A percentile compares a stretch with the other conserved stretches of the same genome.
Evolutionary conservation across 2,797 vertebrate genomes (phyloP).

Genomic region (Lepus townsendii): DNA sequence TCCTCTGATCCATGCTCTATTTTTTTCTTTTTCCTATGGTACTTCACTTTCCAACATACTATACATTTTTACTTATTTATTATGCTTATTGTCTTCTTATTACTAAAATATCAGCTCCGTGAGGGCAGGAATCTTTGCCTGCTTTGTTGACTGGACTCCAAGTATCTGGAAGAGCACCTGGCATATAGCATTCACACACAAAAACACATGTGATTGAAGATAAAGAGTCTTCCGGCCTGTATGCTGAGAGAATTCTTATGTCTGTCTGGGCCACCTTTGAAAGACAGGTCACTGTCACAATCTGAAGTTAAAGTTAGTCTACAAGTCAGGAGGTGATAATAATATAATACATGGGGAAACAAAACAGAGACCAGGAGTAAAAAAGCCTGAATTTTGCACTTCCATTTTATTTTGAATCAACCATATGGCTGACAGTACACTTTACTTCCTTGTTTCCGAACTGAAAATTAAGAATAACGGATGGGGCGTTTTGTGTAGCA

Average conservation of each 20-base stretch:
- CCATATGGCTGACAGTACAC: neutral
- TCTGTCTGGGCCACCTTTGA: neutral
- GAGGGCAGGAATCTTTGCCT: slow-evolving; percentile 8
- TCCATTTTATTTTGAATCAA: slow-evolving; percentile 36
- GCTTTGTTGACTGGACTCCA: slow-evolving; percentile 19
- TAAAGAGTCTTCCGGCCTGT: slow-evolving; percentile 11
- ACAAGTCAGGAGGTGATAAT: slow-evolving; percentile 2
- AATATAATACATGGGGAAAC: neutral
- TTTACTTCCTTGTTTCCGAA: slow-evolving; percentile 22
- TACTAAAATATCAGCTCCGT: neutral
- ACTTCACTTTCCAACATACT: neutral
- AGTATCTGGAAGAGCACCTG: neutral
- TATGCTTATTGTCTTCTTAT: slow-evolving; percentile 19
- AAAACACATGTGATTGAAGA: neutral
- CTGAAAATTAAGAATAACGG: slow-evolving; percentile 13
- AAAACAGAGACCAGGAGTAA: neutral
- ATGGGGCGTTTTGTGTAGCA: no score
- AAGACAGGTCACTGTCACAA: neutral
- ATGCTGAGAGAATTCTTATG: neutral
- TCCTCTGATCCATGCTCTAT: neutral
- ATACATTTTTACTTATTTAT: neutral
- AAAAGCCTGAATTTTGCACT: slow-evolving; percentile 15
- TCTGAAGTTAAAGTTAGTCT: slow-evolving; percentile 50
- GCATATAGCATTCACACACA: neutral
- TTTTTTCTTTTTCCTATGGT: neutral